Evolutionary conservation across 2,797 vertebrate species (phyloP).

Genomic region (Bryconaethiops microstoma): DNA sequence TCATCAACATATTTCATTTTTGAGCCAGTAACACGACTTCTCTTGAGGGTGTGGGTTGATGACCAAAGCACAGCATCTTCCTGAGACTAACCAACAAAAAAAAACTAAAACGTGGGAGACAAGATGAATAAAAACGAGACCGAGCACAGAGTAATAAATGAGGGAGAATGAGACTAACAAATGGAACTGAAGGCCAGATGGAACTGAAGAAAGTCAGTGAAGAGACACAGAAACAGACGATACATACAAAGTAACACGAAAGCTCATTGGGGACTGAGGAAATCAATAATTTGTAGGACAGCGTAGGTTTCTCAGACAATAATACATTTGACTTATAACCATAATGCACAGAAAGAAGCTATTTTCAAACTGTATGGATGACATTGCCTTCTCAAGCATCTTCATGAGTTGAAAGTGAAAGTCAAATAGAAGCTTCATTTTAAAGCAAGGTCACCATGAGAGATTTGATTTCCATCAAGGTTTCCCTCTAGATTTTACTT

Average conservation of each 20-base stretch:
- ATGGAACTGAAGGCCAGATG: neutral
- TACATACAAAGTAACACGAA: neutral
- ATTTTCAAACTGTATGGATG: neutral
- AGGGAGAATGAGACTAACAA: constrained; percentile 3
- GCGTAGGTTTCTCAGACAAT: neutral
- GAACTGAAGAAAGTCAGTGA: neutral
- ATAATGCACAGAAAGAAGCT: neutral
- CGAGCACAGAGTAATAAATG: neutral
- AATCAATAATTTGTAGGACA: constrained; percentile 16
- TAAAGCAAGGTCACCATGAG: neutral
- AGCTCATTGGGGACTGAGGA: neutral
- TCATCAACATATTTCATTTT: neutral
- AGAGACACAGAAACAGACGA: constrained; percentile 3
- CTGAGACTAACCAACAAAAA: constrained; percentile 10
- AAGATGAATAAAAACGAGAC: neutral
- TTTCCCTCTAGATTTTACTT: neutral
- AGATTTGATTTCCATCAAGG: neutral
- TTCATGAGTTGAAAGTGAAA: constrained; percentile 15
- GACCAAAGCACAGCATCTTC: neutral
- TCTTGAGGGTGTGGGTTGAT: neutral
- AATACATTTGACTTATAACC: neutral
- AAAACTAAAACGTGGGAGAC: neutral
- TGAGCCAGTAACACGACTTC: neutral
- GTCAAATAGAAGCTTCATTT: neutral
- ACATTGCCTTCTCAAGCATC: constrained; percentile 3